phyloP scores from a whole-genome alignment of 2,113 vertebrate genomes.

The Vireo altiloquus region DNA sequence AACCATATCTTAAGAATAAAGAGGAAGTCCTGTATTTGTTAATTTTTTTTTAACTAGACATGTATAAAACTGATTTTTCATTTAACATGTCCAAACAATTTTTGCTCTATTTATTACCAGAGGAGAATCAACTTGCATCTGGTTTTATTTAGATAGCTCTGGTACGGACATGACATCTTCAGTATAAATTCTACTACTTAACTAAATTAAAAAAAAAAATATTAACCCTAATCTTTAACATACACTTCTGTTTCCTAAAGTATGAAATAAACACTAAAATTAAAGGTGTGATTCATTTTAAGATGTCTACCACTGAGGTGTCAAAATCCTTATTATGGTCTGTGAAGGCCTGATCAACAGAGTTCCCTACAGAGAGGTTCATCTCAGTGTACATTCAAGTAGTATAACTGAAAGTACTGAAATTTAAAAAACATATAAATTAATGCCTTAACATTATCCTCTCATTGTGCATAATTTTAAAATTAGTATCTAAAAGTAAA shows the following conservation, averaged over 20 bases:
- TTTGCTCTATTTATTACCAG: background rate
- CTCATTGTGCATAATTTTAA: background rate
- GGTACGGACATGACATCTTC: background rate
- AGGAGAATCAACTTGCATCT: background rate
- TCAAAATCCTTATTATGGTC: background rate
- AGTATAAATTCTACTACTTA: background rate
- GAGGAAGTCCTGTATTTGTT: background rate
- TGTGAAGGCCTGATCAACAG: background rate
- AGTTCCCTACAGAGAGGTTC: background rate
- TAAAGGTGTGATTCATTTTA: background rate
- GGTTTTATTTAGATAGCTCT: background rate
- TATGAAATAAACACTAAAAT: background rate
- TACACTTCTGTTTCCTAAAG: background rate
- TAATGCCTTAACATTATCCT: background rate
- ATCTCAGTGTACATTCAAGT: background rate
- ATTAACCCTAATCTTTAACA: background rate
- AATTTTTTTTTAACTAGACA: background rate
- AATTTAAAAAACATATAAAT: background rate
- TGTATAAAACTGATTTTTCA: background rate
- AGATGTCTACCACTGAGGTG: background rate
- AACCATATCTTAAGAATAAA: background rate
- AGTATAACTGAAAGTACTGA: background rate
- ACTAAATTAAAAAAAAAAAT: background rate
- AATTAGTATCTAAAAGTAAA: background rate
- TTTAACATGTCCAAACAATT: background rate